Base-by-base conservation (phyloP, 2,797 vertebrate genomes). In the Perodicticus potto region DNA sequence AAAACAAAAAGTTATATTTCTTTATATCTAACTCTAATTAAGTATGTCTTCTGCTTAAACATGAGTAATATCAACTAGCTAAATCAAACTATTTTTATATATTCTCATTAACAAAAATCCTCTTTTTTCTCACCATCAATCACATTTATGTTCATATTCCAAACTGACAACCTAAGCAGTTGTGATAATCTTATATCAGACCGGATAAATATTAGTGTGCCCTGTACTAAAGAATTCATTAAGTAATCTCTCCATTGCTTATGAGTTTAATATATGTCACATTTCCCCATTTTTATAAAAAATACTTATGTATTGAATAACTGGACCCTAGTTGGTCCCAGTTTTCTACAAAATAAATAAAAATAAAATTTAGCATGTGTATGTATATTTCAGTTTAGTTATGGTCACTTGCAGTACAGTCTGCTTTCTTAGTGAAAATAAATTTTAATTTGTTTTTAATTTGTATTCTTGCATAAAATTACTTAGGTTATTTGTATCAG, bases 21-120 rank as follows among this genome's bases (percentile, higher is more conserved):
- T 72, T 85, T 74, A 93, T 76, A 89, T 49, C 14, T 86, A 61
- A 86, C 16, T 70, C 59, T 91, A 92, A 81, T 49, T 90, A 67
- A 67, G 19, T 55, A 9, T 40, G 23, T 57, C 17, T 76, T 81
- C 73, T 81, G 6, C 76, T 95, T 89, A 92, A 92, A 86, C 4
- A 73, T 20, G 16, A 74, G 16, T 63, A 89, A 81, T 49, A 92
- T 37, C 88, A 74, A 76, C 40, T 67, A 91, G 57, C 17, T 63
- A 76, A 27, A 76, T 19, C 32, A 27, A 92, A 27, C 34, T 94
- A 85, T 63, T 53, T 95, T 77, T 88, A 76, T 67, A 59, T 61
- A 85, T 17, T 70, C 25, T 76, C 78, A 80, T 45, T 70, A 85
- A 80, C 40, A 67, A 82, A 91, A 74, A 23, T 34, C 2, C 20